Percentiles rank a stretch among this genome's conserved stretches.
Conservation (phyloP, 2,797 vertebrate genomes). For the Lutjanus campechanus region DNA sequence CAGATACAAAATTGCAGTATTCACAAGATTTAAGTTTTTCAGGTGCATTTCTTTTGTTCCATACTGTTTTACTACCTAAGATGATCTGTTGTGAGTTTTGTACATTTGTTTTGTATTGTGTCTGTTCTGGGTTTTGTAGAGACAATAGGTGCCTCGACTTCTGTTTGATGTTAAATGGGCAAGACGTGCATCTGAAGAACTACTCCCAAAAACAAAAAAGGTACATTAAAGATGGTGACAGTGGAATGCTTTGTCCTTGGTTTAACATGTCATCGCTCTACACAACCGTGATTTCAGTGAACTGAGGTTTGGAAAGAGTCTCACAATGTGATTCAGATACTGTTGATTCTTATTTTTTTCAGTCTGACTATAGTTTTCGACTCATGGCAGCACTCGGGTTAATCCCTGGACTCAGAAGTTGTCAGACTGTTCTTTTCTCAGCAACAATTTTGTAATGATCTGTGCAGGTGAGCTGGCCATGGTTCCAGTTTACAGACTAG, state of each 20-base stretch:
- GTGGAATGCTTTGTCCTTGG: conserved; percentile 55
- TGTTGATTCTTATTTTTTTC: conserved; percentile 38
- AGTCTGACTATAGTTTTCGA: conserved; percentile 35
- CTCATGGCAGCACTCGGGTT: conserved; percentile 51
- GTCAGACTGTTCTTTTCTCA: conserved; percentile 64
- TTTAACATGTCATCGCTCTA: conserved; percentile 45
- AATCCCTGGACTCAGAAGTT: conserved; percentile 62
- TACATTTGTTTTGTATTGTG: conserved; percentile 81
- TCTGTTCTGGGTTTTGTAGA: conserved; percentile 74
- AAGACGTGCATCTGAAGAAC: conserved; percentile 65
- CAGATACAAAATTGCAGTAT: conserved; percentile 73
- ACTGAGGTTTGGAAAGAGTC: conserved; percentile 16
- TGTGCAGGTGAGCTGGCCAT: conserved; percentile 43
- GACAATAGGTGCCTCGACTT: conserved; percentile 77
- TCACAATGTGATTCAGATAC: conserved; percentile 48
- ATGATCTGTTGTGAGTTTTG: conserved; percentile 83
- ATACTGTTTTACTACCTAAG: conserved; percentile 79
- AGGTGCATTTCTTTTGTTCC: conserved; percentile 69
- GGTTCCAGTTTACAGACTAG: conserved; percentile 46
- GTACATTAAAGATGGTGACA: conserved; percentile 71
- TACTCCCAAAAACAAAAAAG: conserved; percentile 47
- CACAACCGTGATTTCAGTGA: conserved; percentile 29
- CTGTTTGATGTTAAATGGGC: conserved; percentile 63
- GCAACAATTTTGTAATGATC: conserved; percentile 71
- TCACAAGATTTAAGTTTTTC: conserved; percentile 68